Base-by-base conservation (phyloP, 2,797 vertebrate species). In the Semotilus atromaculatus region DNA sequence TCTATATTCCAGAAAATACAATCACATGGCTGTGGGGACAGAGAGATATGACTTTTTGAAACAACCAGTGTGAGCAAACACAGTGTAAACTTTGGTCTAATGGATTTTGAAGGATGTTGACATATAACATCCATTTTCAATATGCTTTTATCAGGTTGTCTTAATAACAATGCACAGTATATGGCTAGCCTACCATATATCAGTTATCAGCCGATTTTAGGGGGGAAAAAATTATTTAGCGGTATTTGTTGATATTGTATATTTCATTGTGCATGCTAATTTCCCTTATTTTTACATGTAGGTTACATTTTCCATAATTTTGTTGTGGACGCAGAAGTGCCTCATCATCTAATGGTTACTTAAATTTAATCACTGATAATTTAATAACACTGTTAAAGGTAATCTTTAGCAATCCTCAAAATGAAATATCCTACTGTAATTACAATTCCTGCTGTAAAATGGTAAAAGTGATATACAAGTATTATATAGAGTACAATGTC, bases 11-110 rank as follows among this genome's bases (percentile, higher is more conserved):
- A 80, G 13, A 48, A n/a, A 51, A 51, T 23, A n/a, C 26, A 45
- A 16, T 67, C 60, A 67, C 55, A 38, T 34, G n/a, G 31, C 31
- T 55, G 64, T 26, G 66, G 31, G 31, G 73, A 48, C 40, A 45
- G 4, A 53, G 29, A 53, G 29, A 34, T 21, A 9, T n/a, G 31
- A 18, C 26, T n/a, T 34, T 72, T 40, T 72, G 43, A 29, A 51
- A 74, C 64, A 53, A 38, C 45, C 78, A 80, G 14, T 58, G 34
- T 55, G 53, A 73, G 58, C 40, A 82, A 82, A 64, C 40, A 71
- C 19, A 67, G n/a, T 38, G 72, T 75, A 66, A 55, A 55, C 58
- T 83, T 83, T 75, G 23, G 18, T 67, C 72, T 21, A 38, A 36
- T 29, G 14, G 1, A 38, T 66, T 66, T 79, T 23, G 1, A 45